A percentile compares a stretch with the other conserved stretches of the same genome.
Conservation (phyloP, 2,797 vertebrate genomes). For the Myotis findleyi region DNA sequence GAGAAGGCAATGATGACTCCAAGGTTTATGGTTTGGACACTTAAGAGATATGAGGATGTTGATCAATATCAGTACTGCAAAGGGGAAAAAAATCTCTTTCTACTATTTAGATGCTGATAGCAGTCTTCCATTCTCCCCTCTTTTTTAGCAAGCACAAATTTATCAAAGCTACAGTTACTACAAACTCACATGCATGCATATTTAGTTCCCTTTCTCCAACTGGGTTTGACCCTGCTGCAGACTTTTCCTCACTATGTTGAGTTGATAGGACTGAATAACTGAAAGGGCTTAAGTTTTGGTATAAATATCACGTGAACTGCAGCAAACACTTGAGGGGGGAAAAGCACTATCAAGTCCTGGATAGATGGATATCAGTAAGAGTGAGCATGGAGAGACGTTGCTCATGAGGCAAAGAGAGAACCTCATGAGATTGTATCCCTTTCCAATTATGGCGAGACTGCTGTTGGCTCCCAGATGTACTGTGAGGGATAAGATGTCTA, state of each 20-base stretch:
- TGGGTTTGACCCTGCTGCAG: background rate
- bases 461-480: background rate
- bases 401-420: background rate
- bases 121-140: background rate
- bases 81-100: background rate
- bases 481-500: background rate
- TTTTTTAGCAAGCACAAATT: conserved; percentile 47
- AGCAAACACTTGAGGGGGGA: background rate
- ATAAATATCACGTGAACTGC: background rate
- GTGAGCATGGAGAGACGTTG: background rate
- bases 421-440: background rate
- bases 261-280: background rate
- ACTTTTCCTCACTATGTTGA: background rate
- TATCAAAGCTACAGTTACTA: conserved; percentile 16
- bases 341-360: background rate
- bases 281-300: background rate
- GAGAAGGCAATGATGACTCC: background rate
- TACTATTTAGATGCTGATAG: background rate
- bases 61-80: background rate
- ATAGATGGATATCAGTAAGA: background rate
- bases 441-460: background rate
- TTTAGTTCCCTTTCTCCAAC: conserved; percentile 31
- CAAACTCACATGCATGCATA: background rate
- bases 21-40: background rate
- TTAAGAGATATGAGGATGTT: background rate